Evolutionary conservation across 2,888 invertebrate species (phyloP).

Genomic region (Monochamus alternatus): DNA sequence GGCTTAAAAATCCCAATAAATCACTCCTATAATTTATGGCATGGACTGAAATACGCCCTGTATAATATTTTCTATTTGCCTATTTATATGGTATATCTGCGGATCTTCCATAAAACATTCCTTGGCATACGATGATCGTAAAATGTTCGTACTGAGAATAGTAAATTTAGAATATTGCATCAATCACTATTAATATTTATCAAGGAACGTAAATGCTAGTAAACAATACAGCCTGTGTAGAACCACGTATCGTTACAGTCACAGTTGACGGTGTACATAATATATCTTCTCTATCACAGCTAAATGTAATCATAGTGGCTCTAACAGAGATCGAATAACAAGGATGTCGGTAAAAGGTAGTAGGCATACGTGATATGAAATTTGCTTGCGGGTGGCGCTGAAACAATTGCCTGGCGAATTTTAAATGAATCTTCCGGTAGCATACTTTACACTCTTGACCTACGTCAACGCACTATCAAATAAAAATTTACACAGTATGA

Average conservation of each 20-base stretch:
- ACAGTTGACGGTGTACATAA: constrained; percentile 36
- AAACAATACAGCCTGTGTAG: constrained; percentile 47
- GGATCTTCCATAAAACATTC: constrained; percentile 20
- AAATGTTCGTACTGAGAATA: constrained; percentile 44
- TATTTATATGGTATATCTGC: constrained; percentile 2
- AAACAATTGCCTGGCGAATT: constrained; percentile 53
- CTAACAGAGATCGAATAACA: constrained; percentile 46
- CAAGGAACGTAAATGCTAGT: constrained; percentile 46
- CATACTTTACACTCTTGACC: constrained; percentile 55
- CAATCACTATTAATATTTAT: constrained; percentile 51
- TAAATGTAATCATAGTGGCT: constrained; percentile 28
- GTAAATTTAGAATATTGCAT: constrained; percentile 53
- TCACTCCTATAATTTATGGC: no score
- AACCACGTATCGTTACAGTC: constrained; percentile 43
- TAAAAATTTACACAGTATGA: constrained; percentile 15
- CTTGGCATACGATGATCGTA: constrained; percentile 38
- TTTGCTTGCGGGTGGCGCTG: constrained; percentile 57
- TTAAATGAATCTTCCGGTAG: constrained; percentile 57
- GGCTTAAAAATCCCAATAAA: no score
- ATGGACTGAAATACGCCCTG: no score
- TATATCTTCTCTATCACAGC: constrained; percentile 38
- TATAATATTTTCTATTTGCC: no score
- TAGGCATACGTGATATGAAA: constrained; percentile 57
- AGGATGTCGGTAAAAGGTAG: constrained; percentile 57
- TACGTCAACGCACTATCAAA: constrained; percentile 49